A percentile compares a stretch with the other conserved stretches of the same genome.
These are phyloP conservation scores for Cephus spinipes DNA, from an alignment of 2,888 invertebrate genomes.

Conservation along the genomic window DNA sequence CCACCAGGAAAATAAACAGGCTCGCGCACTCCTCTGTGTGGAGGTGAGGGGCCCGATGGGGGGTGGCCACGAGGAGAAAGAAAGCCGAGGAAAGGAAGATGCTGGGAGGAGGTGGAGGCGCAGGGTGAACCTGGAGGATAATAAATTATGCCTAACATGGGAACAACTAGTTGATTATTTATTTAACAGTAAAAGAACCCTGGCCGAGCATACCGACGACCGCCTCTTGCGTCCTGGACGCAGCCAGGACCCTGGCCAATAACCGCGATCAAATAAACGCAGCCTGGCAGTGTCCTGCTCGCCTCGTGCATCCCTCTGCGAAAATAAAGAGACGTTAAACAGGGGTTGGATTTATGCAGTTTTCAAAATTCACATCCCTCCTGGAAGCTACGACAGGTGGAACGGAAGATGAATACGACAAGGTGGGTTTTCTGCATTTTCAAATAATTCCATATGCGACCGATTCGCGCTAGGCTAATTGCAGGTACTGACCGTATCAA, in stretches of 20 bases:
- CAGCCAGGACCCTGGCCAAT: neutral
- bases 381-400: too few species aligned
- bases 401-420: too few species aligned
- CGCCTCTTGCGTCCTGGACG: neutral
- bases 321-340: too few species aligned
- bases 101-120: neutral
- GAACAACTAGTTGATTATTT: slow-evolving; percentile 61
- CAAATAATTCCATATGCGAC: too few species aligned
- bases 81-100: neutral
- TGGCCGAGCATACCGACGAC: slow-evolving; percentile 14
- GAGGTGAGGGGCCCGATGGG: slow-evolving; percentile 14
- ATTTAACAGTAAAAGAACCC: slow-evolving; percentile 62
- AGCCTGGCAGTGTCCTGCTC: too few species aligned
- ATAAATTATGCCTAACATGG: slow-evolving; percentile 62
- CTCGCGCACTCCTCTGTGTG: slow-evolving; percentile 16
- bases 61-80: neutral
- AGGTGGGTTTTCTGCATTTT: too few species aligned
- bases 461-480: too few species aligned
- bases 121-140: slow-evolving; percentile 41
- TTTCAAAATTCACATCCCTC: too few species aligned
- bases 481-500: too few species aligned
- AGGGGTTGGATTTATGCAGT: too few species aligned
- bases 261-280: too few species aligned
- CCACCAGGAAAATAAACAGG: slow-evolving; percentile 17
- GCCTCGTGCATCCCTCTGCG: too few species aligned